Base-by-base conservation (phyloP, 1,140 invertebrate genomes). In the Leptopilina boulardi region DNA sequence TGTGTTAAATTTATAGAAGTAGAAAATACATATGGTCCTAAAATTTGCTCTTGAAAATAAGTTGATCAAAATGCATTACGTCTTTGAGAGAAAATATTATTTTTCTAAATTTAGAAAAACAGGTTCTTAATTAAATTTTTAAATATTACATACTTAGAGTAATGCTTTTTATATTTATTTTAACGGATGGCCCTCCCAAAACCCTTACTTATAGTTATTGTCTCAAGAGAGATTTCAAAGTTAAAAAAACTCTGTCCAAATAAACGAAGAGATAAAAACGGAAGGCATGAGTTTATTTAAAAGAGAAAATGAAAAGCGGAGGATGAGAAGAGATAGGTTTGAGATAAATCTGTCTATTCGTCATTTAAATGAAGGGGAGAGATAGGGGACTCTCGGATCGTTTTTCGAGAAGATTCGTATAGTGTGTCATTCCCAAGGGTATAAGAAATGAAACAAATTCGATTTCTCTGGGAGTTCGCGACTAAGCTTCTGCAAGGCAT, bases 391-490 rank as follows among this genome's bases (percentile, higher is more conserved):
- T 34, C 30, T 38, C 34, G 34, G 8, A 54, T 19, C 18, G 19
- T 19, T 54, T 21, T 54, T 19, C 19, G 15, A 54, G 51, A 54
- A 19, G 51, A 54, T 54, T 54, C n/a, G 51, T 21, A 54, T 18
- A 19, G n/a, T n/a, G 18, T 21, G 4, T 54, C 19, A 54, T n/a
- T 54, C 51, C 51, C 51, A 54, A 54, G 51, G 51, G 51, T 19
- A 10, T 54, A 38, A 38, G 8, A 18, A 54, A 54, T 54, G 21
- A 54, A 54, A 54, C 51, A 54, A 54, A 54, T 54, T 54, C 51
- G 51, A 54, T 54, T 54, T 54, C 51, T 54, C 51, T 19, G 51
- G n/a, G 51, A 54, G 51, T 54, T 54, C 51, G 51, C 51, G 51
- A 18, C 51, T 11, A 54, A 71, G 26, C 70, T 13, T 18, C 70